Conservation (phyloP, 2,797 vertebrate species). For the Megalops cyprinoides region DNA sequence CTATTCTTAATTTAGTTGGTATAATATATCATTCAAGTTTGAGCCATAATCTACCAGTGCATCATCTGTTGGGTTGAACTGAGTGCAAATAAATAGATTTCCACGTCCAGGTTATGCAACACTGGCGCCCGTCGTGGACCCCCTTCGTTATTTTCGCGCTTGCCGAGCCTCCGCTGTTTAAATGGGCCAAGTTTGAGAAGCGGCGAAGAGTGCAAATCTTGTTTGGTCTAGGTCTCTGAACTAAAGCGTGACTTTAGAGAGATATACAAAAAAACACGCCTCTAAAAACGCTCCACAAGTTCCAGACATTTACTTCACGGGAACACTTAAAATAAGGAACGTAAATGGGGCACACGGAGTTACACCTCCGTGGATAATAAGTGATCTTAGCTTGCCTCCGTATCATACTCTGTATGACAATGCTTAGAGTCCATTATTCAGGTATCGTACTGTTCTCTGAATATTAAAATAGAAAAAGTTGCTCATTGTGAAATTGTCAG, state of each 20-base stretch:
- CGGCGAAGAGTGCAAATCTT: slow-evolving; percentile 83
- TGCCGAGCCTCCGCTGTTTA: slow-evolving; percentile 83
- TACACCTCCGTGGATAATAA: slow-evolving; percentile 10
- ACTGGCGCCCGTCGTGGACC: slow-evolving; percentile 73
- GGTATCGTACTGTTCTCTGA: neutral
- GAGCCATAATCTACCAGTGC: too few species aligned
- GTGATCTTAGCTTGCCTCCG: neutral
- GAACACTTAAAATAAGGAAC: slow-evolving; percentile 42
- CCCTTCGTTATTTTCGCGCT: slow-evolving; percentile 55
- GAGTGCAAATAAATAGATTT: slow-evolving; percentile 16
- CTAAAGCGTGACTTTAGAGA: slow-evolving; percentile 82
- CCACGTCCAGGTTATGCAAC: slow-evolving; percentile 23
- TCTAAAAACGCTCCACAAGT: slow-evolving; percentile 58
- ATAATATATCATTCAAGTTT: too few species aligned
- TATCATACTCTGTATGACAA: neutral
- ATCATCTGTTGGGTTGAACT: neutral
- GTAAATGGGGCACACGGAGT: slow-evolving; percentile 5
- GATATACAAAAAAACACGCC: slow-evolving; percentile 57
- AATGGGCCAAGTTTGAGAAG: slow-evolving; percentile 85
- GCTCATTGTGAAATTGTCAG: slow-evolving; percentile 12
- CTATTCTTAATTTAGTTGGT: neutral
- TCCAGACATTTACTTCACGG: slow-evolving; percentile 44
- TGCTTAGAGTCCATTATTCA: neutral
- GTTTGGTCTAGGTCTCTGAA: slow-evolving; percentile 88
- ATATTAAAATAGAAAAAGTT: slow-evolving; percentile 12